A percentile compares a stretch with the other conserved stretches of the same genome.
Evolutionary conservation across 2,113 vertebrate species (phyloP).

Genomic region (Grammomys surdaster): DNA sequence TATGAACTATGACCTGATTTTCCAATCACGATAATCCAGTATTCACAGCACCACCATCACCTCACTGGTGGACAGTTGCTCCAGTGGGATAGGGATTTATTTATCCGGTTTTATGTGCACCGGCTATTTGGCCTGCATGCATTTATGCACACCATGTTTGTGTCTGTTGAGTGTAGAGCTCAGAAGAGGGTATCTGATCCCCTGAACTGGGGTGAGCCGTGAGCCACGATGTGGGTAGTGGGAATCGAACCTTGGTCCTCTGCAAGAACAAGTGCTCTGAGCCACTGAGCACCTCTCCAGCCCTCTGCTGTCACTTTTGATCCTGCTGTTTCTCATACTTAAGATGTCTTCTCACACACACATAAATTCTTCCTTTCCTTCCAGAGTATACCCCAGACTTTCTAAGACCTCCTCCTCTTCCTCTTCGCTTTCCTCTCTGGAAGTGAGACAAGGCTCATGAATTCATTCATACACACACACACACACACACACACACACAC

Average conservation of each 20-base stretch:
- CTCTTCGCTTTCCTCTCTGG: neutral
- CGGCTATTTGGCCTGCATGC: neutral
- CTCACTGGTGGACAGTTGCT: neutral
- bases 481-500: too few relatives aligned
- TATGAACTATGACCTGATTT: neutral
- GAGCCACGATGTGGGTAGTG: neutral
- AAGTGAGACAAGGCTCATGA: constrained; percentile 19
- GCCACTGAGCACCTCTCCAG: neutral
- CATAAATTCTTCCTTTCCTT: neutral
- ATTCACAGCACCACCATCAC: neutral
- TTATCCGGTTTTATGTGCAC: neutral
- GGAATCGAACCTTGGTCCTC: neutral
- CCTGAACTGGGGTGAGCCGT: neutral
- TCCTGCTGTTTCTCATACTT: neutral
- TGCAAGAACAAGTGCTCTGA: neutral
- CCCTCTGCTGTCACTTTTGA: neutral
- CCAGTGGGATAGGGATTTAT: neutral
- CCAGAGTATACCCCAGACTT: neutral
- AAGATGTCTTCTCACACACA: neutral
- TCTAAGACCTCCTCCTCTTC: neutral
- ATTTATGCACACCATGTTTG: neutral
- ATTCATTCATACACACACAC: neutral
- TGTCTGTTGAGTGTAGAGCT: neutral
- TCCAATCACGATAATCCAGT: constrained; percentile 17
- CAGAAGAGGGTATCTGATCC: neutral